These are phyloP conservation scores for Spea bombifrons DNA, from an alignment of 2,113 vertebrate species.

Conservation along the genomic window DNA sequence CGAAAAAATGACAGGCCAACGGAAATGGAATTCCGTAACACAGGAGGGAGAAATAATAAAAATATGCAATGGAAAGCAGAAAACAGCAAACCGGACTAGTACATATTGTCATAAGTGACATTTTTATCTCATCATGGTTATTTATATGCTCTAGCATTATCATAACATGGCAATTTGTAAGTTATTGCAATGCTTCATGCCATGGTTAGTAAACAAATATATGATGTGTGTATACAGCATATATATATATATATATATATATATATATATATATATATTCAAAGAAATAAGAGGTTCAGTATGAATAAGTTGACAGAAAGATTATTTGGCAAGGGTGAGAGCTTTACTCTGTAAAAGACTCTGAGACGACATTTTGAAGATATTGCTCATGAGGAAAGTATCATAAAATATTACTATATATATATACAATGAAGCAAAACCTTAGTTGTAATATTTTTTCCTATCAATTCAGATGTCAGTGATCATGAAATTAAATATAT, in stretches of 20 bases:
- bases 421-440: too few species aligned
- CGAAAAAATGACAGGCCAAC: background rate
- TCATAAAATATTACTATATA: too few species aligned
- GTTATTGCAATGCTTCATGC: conserved; percentile 7
- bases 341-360: background rate
- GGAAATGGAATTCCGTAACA: conserved; percentile 21
- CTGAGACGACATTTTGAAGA: too few species aligned
- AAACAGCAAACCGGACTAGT: background rate
- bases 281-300: background rate
- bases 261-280: background rate
- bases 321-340: background rate
- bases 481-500: too few species aligned
- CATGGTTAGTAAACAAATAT: background rate
- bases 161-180: background rate
- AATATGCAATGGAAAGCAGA: conserved; percentile 21
- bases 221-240: background rate
- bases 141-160: conserved; percentile 19
- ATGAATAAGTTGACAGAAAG: background rate
- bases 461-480: too few species aligned
- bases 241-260: background rate
- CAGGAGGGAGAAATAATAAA: background rate
- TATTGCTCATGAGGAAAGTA: too few species aligned
- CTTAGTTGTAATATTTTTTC: too few species aligned
- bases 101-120: background rate
- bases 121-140: conserved; percentile 11